These are phyloP conservation scores for Thereva unica DNA, from an alignment of 2,888 invertebrate species.

Conservation along the genomic window DNA sequence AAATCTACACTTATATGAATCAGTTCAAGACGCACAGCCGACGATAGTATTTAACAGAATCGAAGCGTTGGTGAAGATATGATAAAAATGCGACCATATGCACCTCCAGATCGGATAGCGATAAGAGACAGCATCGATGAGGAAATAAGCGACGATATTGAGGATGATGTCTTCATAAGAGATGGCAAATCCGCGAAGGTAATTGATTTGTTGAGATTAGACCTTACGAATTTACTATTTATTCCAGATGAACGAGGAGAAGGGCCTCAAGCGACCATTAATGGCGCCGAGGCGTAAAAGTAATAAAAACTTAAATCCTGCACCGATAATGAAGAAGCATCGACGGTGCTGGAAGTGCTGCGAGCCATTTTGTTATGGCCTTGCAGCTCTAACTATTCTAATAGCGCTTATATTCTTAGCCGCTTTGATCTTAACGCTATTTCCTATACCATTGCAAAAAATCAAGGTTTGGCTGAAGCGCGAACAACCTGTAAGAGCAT, in stretches of 20 bases:
- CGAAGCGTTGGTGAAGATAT: conserved; percentile 43
- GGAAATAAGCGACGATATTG: conserved; percentile 74
- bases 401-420: conserved; percentile 66
- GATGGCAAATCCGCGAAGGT: conserved; percentile 71
- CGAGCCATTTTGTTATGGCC: conserved; percentile 69
- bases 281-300: conserved; percentile 70
- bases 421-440: conserved; percentile 67
- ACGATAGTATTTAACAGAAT: neutral
- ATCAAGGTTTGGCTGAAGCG: conserved; percentile 63
- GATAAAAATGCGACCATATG: conserved; percentile 64
- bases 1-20: neutral
- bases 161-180: conserved; percentile 77
- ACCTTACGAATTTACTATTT: conserved; percentile 39
- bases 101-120: conserved; percentile 65
- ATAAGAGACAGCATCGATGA: conserved; percentile 72
- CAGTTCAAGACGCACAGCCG: neutral
- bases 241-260: conserved; percentile 65
- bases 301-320: conserved; percentile 58
- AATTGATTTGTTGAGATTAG: conserved; percentile 31
- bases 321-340: conserved; percentile 61
- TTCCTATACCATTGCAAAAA: conserved; percentile 67
- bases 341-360: conserved; percentile 63
- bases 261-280: conserved; percentile 71
- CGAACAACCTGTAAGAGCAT: conserved; percentile 41
- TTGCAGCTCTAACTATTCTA: conserved; percentile 64